A percentile compares a stretch with the other conserved stretches of the same genome.
Evolutionary conservation across 2,797 vertebrate genomes (phyloP).

Genomic region (Oreochromis grahami): DNA sequence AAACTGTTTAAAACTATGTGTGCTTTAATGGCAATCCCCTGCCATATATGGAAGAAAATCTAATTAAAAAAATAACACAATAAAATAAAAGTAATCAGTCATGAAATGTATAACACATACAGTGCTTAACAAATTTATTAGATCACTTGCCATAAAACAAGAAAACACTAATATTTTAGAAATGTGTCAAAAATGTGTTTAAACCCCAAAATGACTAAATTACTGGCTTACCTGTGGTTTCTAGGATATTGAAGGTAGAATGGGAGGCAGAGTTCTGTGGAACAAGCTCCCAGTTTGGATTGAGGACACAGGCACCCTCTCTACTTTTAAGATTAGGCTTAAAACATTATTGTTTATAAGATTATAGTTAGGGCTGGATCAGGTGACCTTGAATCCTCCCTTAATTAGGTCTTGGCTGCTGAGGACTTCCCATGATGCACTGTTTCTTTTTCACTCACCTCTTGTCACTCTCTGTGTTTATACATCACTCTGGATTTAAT

Average conservation of each 20-base stretch:
- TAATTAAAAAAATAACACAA: rapidly evolving
- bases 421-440: neutral
- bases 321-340: neutral
- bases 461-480: neutral
- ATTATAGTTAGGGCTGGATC: neutral
- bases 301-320: neutral
- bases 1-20: neutral
- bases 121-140: neutral
- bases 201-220: neutral
- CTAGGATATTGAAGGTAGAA: neutral
- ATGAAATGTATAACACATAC: neutral
- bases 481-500: neutral
- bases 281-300: neutral
- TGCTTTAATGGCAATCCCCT: neutral
- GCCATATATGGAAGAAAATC: neutral
- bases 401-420: neutral
- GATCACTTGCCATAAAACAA: neutral
- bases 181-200: neutral
- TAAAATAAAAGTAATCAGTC: neutral
- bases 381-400: neutral
- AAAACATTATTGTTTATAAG: neutral
- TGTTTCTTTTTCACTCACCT: neutral
- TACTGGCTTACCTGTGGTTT: neutral
- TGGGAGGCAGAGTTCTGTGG: neutral
- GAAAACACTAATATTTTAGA: neutral